phyloP scores from a whole-genome alignment of 2,888 invertebrate species.

The Macrophya annulata region DNA sequence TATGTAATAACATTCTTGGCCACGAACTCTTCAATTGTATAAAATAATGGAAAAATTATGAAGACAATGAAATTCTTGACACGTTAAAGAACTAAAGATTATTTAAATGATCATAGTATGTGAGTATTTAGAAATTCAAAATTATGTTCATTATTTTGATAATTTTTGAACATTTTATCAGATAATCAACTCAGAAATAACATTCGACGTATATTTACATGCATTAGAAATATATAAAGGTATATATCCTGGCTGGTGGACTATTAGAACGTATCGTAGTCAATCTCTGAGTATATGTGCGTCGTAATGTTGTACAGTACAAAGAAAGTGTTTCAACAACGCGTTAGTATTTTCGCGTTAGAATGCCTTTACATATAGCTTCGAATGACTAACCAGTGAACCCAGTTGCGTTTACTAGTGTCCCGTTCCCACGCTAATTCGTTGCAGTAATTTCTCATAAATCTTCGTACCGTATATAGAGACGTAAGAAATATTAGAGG shows the following conservation, averaged over 20 bases:
- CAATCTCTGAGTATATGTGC: slow-evolving; percentile 11
- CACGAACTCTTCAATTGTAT: neutral
- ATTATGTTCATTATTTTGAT: neutral
- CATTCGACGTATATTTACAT: no score
- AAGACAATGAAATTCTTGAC: neutral
- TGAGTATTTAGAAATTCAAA: neutral
- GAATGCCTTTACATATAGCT: slow-evolving; percentile 30
- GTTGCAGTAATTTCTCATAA: slow-evolving; percentile 43
- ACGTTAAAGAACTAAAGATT: neutral
- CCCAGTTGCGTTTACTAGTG: slow-evolving; percentile 5
- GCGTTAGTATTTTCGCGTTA: slow-evolving; percentile 43
- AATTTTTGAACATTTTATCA: neutral
- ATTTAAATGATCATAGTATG: neutral
- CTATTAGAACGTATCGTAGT: neutral
- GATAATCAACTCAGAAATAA: neutral
- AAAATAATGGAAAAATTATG: neutral
- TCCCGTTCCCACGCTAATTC: slow-evolving; percentile 55
- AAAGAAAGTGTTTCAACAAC: slow-evolving; percentile 27
- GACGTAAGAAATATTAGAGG: slow-evolving; percentile 15
- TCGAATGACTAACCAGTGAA: slow-evolving; percentile 34
- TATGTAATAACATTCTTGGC: neutral
- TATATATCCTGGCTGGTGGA: neutral
- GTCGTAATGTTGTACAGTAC: slow-evolving; percentile 8
- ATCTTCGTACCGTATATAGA: slow-evolving; percentile 22
- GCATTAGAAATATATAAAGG: neutral